Conservation (phyloP, 2,113 vertebrate species). For the Lepus americanus region DNA sequence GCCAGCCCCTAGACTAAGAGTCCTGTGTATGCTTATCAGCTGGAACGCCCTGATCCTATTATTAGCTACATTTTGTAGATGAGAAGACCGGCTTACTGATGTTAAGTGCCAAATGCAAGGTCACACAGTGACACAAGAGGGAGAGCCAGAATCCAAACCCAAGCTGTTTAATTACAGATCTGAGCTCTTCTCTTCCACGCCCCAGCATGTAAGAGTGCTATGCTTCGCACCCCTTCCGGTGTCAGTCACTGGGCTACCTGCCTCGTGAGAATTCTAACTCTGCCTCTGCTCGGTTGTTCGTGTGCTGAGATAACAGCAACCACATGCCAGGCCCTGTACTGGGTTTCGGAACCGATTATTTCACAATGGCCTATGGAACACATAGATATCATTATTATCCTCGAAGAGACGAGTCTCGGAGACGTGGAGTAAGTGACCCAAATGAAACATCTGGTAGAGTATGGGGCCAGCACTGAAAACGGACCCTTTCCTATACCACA, state of each 20-base stretch:
- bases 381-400: neutral
- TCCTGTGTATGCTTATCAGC: neutral
- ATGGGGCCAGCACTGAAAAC: neutral
- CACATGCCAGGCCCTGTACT: neutral
- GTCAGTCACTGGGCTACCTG: neutral
- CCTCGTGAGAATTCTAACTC: neutral
- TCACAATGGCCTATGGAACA: neutral
- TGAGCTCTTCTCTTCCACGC: neutral
- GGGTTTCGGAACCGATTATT: neutral
- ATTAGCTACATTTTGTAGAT: neutral
- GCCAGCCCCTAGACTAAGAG: neutral
- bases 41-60: neutral
- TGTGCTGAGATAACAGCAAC: neutral
- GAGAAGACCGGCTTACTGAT: neutral
- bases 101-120: neutral
- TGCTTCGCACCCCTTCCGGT: neutral
- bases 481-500: neutral
- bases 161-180: neutral
- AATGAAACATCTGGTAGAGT: neutral
- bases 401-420: neutral
- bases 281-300: neutral
- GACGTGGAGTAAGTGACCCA: neutral
- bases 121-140: neutral
- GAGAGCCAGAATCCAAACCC: neutral
- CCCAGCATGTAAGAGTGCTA: neutral